A percentile compares a stretch with the other conserved stretches of the same genome.
Conservation (phyloP, 2,113 vertebrate genomes). For the Talpa occidentalis region DNA sequence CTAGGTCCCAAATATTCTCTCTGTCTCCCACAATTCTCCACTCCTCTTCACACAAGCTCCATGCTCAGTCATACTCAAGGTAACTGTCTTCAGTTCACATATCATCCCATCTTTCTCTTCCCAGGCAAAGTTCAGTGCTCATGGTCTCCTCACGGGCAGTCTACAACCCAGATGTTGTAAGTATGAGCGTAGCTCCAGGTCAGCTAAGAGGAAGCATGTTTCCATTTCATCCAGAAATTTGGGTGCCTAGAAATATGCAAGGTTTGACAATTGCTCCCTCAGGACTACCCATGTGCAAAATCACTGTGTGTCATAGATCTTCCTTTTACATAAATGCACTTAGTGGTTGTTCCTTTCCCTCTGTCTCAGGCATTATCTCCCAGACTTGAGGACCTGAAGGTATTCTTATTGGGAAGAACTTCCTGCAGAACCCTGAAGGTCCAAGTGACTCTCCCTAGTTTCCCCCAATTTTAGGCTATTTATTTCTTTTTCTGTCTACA, state of each 20-base stretch:
- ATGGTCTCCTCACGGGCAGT: slow-evolving; percentile 89
- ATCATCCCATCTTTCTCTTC: not conserved
- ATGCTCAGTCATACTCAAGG: not conserved
- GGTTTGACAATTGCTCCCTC: not conserved
- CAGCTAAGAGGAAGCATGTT: not conserved
- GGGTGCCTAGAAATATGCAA: not conserved
- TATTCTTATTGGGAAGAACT: not conserved
- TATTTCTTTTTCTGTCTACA: not conserved
- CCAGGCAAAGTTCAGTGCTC: slow-evolving; percentile 89
- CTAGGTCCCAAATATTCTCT: not conserved
- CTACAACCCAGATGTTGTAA: slow-evolving; percentile 87
- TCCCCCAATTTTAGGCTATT: not conserved
- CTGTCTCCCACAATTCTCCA: not conserved
- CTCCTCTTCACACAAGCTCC: not conserved
- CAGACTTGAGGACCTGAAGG: not conserved
- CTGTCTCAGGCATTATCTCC: not conserved
- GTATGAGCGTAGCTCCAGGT: not conserved
- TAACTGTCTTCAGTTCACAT: not conserved
- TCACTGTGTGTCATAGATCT: not conserved
- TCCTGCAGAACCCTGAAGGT: not conserved
- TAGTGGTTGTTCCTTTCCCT: not conserved
- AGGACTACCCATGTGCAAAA: not conserved
- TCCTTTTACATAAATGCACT: not conserved
- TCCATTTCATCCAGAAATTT: not conserved
- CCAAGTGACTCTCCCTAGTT: not conserved